Evolutionary conservation across 1,140 invertebrate species (phyloP).

Genomic region (Leptoteleia sp.): DNA sequence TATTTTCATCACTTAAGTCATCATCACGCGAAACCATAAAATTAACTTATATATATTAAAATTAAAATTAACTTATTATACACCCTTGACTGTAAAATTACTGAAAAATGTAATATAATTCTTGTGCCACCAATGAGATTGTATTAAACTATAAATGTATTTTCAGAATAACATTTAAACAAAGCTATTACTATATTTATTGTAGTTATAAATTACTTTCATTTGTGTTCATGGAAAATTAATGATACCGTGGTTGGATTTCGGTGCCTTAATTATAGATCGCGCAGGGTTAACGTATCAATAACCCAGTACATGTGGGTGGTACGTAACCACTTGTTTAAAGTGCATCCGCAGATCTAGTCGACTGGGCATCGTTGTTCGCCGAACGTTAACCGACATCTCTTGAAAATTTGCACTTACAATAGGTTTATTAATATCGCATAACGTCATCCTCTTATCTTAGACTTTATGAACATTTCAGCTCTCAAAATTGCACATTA

Average conservation of each 20-base stretch:
- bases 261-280: constrained; percentile 21
- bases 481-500: constrained; percentile 12
- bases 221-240: too few species aligned
- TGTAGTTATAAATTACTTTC: too few species aligned
- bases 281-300: constrained; percentile 24
- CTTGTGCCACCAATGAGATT: too few species aligned
- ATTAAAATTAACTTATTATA: too few species aligned
- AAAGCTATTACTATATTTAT: too few species aligned
- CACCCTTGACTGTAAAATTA: too few species aligned
- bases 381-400: constrained; percentile 50
- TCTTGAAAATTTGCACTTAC: constrained; percentile 47
- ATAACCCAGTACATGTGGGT: constrained; percentile 33
- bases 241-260: too few species aligned
- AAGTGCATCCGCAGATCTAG: constrained; percentile 29
- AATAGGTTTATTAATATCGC: constrained; percentile 62
- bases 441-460: constrained; percentile 58
- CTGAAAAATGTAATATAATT: too few species aligned
- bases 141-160: not conserved
- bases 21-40: too few species aligned
- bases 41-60: too few species aligned
- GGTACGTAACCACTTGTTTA: constrained; percentile 52
- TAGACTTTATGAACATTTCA: constrained; percentile 46
- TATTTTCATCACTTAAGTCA: too few species aligned
- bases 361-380: constrained; percentile 11
- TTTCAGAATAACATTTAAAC: too few species aligned